phyloP scores from a whole-genome alignment of 2,888 invertebrate species.

The Drosophila pegasa region DNA sequence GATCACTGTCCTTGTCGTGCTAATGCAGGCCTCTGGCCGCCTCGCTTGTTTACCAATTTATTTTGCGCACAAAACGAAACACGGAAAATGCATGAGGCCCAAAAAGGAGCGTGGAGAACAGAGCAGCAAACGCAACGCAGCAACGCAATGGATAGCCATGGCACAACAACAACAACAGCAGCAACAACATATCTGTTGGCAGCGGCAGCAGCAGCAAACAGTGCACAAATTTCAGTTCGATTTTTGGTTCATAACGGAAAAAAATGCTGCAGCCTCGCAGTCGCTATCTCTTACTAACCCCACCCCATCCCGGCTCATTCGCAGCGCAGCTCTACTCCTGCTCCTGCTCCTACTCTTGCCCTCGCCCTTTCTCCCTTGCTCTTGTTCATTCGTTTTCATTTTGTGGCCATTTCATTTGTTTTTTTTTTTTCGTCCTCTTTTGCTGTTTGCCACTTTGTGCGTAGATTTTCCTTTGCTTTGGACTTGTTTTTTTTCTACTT shows the following conservation, averaged over 20 bases:
- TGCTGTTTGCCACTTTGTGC: constrained; percentile 73
- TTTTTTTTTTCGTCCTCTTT: constrained; percentile 16
- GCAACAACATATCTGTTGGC: constrained; percentile 16
- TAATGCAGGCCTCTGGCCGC: constrained; percentile 46
- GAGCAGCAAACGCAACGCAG: constrained; percentile 23
- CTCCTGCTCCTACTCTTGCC: background rate
- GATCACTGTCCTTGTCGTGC: constrained; percentile 44
- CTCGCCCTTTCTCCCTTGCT: background rate
- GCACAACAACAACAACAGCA: constrained; percentile 24
- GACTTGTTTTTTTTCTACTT: constrained; percentile 31
- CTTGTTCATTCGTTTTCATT: constrained; percentile 20
- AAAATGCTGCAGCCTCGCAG: constrained; percentile 51
- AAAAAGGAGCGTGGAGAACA: constrained; percentile 47
- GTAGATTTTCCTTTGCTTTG: constrained; percentile 62
- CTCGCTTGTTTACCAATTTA: constrained; percentile 79
- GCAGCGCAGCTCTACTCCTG: background rate
- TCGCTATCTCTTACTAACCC: constrained; percentile 37
- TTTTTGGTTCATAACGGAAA: constrained; percentile 68
- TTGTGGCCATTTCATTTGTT: constrained; percentile 34
- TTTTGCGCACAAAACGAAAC: constrained; percentile 81
- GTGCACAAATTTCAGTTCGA: constrained; percentile 74
- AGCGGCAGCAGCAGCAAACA: constrained; percentile 22
- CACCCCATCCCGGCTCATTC: background rate
- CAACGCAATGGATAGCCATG: constrained; percentile 47
- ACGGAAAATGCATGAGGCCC: constrained; percentile 78